Base-by-base conservation (phyloP, 2,113 vertebrate genomes). In the Pionites leucogaster region DNA sequence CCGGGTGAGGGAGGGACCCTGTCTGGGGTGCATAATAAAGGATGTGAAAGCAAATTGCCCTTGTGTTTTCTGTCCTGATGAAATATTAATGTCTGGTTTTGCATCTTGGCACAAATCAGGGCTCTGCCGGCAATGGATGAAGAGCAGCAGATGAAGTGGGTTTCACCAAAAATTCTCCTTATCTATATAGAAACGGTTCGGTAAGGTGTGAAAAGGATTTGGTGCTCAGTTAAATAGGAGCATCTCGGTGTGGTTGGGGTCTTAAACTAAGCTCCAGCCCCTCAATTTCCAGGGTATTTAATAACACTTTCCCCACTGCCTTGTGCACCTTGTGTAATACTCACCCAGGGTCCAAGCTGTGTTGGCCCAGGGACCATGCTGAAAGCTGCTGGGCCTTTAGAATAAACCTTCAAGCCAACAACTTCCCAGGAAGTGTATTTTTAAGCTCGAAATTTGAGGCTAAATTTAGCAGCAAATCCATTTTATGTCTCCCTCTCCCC, bases 321-420 rank as follows among this genome's bases (percentile, higher is more conserved):
- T 17, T 15, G 47, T 81, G 63, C 50, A 22, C 11, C 77, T 17
- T 16, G 22, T 74, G 44, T 16, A 15, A 7, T 2, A 3, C 25
- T 7, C 3, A 2, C 33, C 14, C 22, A 3, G 11, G 1, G 4
- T 31, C 60, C 10, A 2, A 62, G 42, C 10, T 0, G 3, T 1
- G 0, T 0, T 29, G 62, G 18, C 3, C 24, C 6, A 13, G 4
- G 29, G 46, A 41, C 8, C 0, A 37, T 55, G 5, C 65, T 6
- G 55, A 10, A 52, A 53, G 12, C 4, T 29, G 41, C 29, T 6
- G 23, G 31, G 7, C 31, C 33, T 50, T 55, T 13, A 8, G 53
- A 44, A 20, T 2, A 55, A 86, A 83, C 31, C 82, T 53, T 82
- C 77, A 42, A 69, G 75, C 70, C 70, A n/a, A 33, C 20, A 14